Evolutionary conservation across 1,140 invertebrate genomes (phyloP), one percentile per base, ranked within the genome.

Genomic region (Globodera rostochiensis): DNA sequence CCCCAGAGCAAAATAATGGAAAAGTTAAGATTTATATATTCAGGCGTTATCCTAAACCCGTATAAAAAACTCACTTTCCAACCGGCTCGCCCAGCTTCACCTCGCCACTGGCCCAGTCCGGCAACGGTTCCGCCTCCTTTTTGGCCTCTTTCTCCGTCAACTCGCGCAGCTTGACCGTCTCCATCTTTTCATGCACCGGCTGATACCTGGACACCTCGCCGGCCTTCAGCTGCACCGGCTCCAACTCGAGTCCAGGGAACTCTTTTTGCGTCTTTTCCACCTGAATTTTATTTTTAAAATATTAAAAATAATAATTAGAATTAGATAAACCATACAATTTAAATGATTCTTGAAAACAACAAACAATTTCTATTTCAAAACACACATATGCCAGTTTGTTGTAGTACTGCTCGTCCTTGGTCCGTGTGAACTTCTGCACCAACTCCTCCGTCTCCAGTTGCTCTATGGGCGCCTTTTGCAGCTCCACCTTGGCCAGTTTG

Each of bases 371-470:
- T 0, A 71, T 11, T 25, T n/a, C 50, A 19, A 79, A 15, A 6
- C 53, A 80, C 13, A 80, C 86, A 74, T 87, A 87, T 46, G 80
- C 82, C 21, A 88, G 73, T 60, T 89, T 87, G 49, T 88, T 87
- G 83, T 89, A 88, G 84, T 88, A 89, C 45, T 88, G 78, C 70
- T 88, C 88, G 74, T 90, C 85, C 49, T 83, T 85, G 53, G 84
- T 60, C 11, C 84, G 73, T 13, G 86, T 90, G 77, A 89, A 89
- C 77, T 89, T 89, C 73, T 85, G 81, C 21, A 89, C 82, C 47
- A 89, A 77, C 80, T 89, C 88, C 80, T 89, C 87, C 50, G 86
- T 87, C 74, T 89, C 88, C 19, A 89, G 64, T 49, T 87, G 88
- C 60, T 90, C 88, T 49, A 89, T 81, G 9, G 88, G 88, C 6